Conservation (phyloP, 2,797 vertebrate genomes). For the Tapirus indicus region DNA sequence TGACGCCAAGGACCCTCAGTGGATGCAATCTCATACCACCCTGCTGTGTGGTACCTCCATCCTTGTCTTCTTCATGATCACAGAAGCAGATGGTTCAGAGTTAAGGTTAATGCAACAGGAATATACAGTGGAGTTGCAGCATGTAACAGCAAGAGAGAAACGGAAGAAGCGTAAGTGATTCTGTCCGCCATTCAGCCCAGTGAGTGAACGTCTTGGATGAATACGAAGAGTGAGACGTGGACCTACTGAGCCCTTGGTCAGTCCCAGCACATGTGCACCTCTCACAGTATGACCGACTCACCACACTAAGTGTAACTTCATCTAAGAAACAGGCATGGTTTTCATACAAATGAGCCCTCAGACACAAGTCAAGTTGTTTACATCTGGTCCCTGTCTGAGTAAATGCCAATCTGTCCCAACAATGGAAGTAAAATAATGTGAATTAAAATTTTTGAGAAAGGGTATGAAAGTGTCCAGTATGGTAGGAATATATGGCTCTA, state of each 20-base stretch:
- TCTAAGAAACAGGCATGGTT: neutral
- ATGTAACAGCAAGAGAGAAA: neutral
- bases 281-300: neutral
- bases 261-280: neutral
- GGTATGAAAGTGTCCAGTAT: neutral
- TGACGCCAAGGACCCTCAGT: neutral
- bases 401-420: neutral
- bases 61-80: neutral
- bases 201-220: neutral
- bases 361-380: conserved; percentile 9
- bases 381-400: neutral
- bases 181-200: neutral
- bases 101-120: neutral
- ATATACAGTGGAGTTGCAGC: neutral
- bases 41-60: neutral
- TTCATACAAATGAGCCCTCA: neutral
- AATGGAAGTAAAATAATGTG: neutral
- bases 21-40: neutral
- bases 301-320: neutral
- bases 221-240: neutral
- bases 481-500: neutral
- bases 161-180: neutral
- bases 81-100: neutral
- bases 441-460: conserved; percentile 44
- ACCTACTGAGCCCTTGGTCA: neutral